Evolutionary conservation across 2,888 invertebrate species (phyloP), one percentile per base, ranked within the genome.

Genomic region (Chironomus tentans): DNA sequence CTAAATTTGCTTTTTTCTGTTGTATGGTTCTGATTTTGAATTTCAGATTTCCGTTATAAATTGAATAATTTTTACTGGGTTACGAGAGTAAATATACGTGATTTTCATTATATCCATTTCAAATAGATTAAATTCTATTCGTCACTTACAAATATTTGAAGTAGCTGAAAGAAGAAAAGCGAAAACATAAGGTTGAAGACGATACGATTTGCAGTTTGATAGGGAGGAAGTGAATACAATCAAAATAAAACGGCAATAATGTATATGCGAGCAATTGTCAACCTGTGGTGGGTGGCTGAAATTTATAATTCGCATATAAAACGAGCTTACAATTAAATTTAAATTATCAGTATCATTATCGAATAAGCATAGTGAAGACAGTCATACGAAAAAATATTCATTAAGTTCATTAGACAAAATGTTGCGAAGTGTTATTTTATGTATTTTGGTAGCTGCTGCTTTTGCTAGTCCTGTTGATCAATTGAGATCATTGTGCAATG

Each of bases 401-500:
- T 21, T 15, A 68, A 22, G 22, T 21, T 24, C n/a, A 22, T 24
- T 21, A 22, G n/a, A 15, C 68, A 68, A 68, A 28, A 62, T 48
- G 62, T 62, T 12, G 48, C 68, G 68, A 18, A 69, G 77, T 61
- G 69, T 56, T 7, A 48, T 86, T 80, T 81, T 87, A 82, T 86
- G 83, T 81, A 79, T 86, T 77, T 82, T 87, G 77, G 86, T 87
- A 79, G 83, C 89, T 78, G 88, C 88, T 79, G 87, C 86, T 77
- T 85, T 85, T 77, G 88, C 88, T 46, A 89, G 88, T 80, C 85
- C 87, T 78, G 88, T 93, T 70, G 91, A 91, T 80, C 91, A 92
- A 83, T 91, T 92, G 87, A 88, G 90, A 81, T 87, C 87, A 76
- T 89, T 91, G 81, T 94, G 93, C 83, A 87, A 88, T 61, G 89